phyloP scores from a whole-genome alignment of 2,797 vertebrate genomes.

The Diceros bicornis region DNA sequence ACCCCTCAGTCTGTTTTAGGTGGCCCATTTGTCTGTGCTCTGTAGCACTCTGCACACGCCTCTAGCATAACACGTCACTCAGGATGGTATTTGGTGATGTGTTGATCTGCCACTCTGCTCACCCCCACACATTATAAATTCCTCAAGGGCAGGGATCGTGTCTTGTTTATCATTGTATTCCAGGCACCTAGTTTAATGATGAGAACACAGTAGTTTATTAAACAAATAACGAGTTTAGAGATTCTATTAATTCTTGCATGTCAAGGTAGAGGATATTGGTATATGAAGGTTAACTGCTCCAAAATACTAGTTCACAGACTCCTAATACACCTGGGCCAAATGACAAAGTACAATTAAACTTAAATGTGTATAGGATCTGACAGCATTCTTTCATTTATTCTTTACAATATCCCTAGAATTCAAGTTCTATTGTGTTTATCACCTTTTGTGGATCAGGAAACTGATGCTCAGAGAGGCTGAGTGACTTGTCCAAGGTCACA shows the following conservation, averaged over 20 bases:
- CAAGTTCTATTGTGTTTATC: background rate
- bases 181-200: background rate
- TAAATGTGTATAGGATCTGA: background rate
- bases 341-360: constrained; percentile 30
- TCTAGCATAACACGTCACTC: background rate
- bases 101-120: background rate
- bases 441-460: background rate
- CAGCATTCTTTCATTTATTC: background rate
- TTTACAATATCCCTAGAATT: background rate
- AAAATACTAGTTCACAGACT: background rate
- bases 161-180: background rate
- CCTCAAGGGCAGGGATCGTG: background rate
- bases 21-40: background rate
- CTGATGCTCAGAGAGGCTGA: background rate
- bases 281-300: background rate
- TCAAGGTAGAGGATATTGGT: background rate
- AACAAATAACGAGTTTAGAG: constrained; percentile 10
- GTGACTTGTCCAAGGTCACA: background rate
- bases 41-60: background rate
- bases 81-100: background rate
- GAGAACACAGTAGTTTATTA: background rate
- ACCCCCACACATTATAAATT: background rate
- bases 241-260: background rate
- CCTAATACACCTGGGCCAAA: background rate
- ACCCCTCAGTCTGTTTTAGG: background rate